Evolutionary conservation across 2,797 vertebrate species (phyloP).

Genomic region (Eulemur albifrons): DNA sequence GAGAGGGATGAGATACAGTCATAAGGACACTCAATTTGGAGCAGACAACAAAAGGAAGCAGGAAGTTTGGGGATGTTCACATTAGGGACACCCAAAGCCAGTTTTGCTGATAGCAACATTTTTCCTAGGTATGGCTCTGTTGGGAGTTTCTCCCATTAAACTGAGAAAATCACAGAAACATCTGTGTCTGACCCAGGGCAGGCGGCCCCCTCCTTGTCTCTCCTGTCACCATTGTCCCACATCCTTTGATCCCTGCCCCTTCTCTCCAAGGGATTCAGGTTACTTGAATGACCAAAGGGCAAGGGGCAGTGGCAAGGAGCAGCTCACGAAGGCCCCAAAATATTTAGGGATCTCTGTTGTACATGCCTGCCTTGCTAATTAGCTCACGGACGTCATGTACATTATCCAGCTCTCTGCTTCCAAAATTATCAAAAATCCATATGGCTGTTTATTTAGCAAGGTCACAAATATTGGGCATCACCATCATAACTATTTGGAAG

Average conservation of each 20-base stretch:
- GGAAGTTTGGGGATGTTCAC: not conserved
- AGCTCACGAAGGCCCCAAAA: not conserved
- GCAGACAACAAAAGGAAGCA: not conserved
- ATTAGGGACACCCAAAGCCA: not conserved
- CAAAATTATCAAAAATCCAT: slow-evolving; percentile 53
- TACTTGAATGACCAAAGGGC: not conserved
- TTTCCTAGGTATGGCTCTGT: not conserved
- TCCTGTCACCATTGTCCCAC: not conserved
- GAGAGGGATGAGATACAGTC: not conserved
- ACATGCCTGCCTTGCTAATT: slow-evolving; percentile 12
- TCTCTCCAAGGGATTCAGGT: not conserved
- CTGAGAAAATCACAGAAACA: not conserved
- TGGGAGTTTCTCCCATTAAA: not conserved
- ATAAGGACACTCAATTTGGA: not conserved
- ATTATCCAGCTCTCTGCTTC: slow-evolving; percentile 29
- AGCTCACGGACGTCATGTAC: not conserved
- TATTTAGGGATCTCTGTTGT: not conserved
- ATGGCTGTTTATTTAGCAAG: slow-evolving; percentile 64
- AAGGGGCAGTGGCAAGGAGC: not conserved
- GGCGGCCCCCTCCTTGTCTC: not conserved
- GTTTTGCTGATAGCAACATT: not conserved
- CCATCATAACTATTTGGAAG: slow-evolving; percentile 29
- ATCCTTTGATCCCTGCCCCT: not conserved
- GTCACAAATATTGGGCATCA: slow-evolving; percentile 27
- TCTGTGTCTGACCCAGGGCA: not conserved